Evolutionary conservation across 1,140 invertebrate species (phyloP), one percentile per base, ranked within the genome.

Genomic region (Battus philenor): DNA sequence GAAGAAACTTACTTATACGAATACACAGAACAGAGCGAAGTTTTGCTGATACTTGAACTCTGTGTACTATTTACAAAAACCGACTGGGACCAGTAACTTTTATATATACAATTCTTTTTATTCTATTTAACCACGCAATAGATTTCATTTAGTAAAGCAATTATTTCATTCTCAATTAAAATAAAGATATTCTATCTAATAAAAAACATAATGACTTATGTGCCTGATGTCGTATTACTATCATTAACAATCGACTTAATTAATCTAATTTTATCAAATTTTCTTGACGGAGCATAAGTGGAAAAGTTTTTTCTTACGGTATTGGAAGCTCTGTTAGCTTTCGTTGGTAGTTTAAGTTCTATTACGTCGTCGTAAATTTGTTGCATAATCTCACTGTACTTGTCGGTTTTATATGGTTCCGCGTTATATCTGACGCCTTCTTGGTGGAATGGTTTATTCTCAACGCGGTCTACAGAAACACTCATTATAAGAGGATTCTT

Each of bases 341-440:
- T 78, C 0, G 50, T 32, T 7, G 64, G 61, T 5, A 55, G 54
- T 29, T 64, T 68, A 12, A 74, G 30, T 27, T 72, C 68, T 26
- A 48, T 45, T 8, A 72, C 50, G 38, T 78, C 73, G 11, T 71
- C 63, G 22, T 68, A 78, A 41, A 72, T 67, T 39, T 67, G 30
- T 27, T 68, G 47, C 65, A 83, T 76, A 24, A 81, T 81, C 50
- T 81, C 77, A 15, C 53, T 61, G 43, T 81, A 84, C 20, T 65
- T 76, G 1, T 63, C 64, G 11, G 74, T 22, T 48, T 64, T 75
- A 29, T 60, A 77, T 4, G 44, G 15, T 30, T 79, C 66, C 7
- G 68, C 33, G 12, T 43, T 46, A 36, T 41, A 31, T 34, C 32
- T 48, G 4, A 8, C 31, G 13, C 30, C 34, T 5, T 48, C 16